phyloP scores from a whole-genome alignment of 2,797 vertebrate species.

The Adelosebastes latens region DNA sequence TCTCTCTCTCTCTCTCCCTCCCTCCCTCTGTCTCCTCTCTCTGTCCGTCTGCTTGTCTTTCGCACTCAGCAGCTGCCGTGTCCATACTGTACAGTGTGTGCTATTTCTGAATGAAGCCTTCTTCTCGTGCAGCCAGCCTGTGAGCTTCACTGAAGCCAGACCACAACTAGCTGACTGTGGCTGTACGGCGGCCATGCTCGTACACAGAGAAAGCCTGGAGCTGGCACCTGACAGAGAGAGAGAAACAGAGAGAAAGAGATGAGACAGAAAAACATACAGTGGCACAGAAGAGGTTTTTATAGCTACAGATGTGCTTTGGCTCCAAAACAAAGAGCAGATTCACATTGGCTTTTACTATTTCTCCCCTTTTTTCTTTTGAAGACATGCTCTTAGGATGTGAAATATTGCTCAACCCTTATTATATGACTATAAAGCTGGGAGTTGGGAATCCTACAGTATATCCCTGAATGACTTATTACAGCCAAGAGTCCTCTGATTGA shows the following conservation, averaged over 20 bases:
- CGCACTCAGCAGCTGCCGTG: conserved; percentile 81
- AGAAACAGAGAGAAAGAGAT: conserved; percentile 63
- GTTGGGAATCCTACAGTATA: conserved; percentile 31
- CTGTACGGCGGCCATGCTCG: conserved; percentile 60
- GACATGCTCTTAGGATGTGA: conserved; percentile 42
- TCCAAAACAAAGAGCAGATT: conserved; percentile 58
- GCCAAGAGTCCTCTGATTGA: conserved; percentile 38
- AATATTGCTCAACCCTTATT: conserved; percentile 29
- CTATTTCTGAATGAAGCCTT: conserved; percentile 83
- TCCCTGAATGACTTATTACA: conserved; percentile 34
- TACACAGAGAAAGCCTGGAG: conserved; percentile 60
- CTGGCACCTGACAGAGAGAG: conserved; percentile 75
- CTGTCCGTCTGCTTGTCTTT: conserved; percentile 82
- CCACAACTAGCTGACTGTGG: conserved; percentile 73
- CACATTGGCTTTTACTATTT: conserved; percentile 56
- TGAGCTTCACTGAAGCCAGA: conserved; percentile 69
- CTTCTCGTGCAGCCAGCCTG: conserved; percentile 72
- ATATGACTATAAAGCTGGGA: conserved; percentile 33
- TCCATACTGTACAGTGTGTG: conserved; percentile 83
- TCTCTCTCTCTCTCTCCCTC: conserved; percentile 45
- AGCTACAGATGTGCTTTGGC: conserved; percentile 72
- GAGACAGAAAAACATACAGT: conserved; percentile 66
- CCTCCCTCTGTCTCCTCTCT: conserved; percentile 75
- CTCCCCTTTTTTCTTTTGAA: conserved; percentile 53
- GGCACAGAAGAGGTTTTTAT: conserved; percentile 63